Evolutionary conservation across 2,113 vertebrate species (phyloP).

Genomic region (Pseudolaguvia tuberculata): DNA sequence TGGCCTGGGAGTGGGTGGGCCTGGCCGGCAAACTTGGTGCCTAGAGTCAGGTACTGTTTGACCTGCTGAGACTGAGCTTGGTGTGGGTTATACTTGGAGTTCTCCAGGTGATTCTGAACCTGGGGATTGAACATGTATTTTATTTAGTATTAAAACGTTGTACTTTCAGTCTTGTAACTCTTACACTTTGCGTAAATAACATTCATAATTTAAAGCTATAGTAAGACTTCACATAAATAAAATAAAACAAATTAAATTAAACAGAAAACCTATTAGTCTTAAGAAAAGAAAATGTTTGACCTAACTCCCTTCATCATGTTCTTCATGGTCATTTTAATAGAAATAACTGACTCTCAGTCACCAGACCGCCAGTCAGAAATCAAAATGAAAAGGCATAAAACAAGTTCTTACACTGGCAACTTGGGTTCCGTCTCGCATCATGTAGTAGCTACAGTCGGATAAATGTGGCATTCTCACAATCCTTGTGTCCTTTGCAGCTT

Average conservation of each 20-base stretch:
- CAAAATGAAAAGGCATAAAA: not conserved
- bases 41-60: conserved; percentile 85
- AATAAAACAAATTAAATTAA: no score
- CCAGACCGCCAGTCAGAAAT: not conserved
- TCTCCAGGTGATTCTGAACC: conserved; percentile 87
- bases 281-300: no score
- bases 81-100: conserved; percentile 81
- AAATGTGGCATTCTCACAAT: conserved; percentile 74
- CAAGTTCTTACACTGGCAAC: conserved; percentile 70
- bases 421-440: conserved; percentile 68
- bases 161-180: not conserved
- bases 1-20: conserved; percentile 68
- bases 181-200: not conserved
- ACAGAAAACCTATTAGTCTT: not conserved
- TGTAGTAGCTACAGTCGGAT: conserved; percentile 73
- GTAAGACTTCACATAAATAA: no score
- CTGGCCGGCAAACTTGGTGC: conserved; percentile 75
- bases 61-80: conserved; percentile 82
- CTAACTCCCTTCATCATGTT: not conserved
- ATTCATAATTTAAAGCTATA: not conserved
- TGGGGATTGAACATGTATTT: conserved; percentile 48
- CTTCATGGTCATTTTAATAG: not conserved
- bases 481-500: conserved; percentile 50
- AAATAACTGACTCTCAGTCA: not conserved
- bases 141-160: not conserved